These are phyloP conservation scores for Patella depressa DNA, from an alignment of 2,888 invertebrate genomes.

Conservation along the genomic window DNA sequence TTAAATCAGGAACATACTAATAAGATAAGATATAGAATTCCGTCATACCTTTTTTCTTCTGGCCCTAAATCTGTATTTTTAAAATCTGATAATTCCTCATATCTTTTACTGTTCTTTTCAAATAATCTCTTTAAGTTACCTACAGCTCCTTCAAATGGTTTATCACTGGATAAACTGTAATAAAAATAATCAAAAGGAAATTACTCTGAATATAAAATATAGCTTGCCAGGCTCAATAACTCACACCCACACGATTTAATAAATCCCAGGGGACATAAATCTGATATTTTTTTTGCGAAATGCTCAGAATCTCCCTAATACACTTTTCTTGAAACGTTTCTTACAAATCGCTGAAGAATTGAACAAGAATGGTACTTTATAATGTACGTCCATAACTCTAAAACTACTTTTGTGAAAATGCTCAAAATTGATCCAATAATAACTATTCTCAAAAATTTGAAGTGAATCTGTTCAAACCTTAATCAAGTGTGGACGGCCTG, in stretches of 20 bases:
- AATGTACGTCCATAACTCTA: no score
- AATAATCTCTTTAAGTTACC: conserved; percentile 84
- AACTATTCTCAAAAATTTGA: no score
- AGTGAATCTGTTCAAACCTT: no score
- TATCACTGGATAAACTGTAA: conserved; percentile 77
- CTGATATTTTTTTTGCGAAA: neutral
- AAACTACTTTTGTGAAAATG: no score
- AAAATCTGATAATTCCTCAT: conserved; percentile 50
- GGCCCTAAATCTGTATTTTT: conserved; percentile 52
- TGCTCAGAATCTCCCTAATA: neutral
- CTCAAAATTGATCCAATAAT: no score
- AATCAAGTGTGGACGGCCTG: no score
- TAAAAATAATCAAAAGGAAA: neutral
- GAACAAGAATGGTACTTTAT: no score
- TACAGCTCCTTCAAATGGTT: conserved; percentile 90
- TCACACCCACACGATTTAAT: neutral
- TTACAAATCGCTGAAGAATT: no score
- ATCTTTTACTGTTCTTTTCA: conserved; percentile 72
- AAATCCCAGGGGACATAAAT: neutral
- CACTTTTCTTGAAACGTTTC: neutral
- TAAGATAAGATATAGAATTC: no score
- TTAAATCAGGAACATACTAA: no score
- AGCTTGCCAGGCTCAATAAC: neutral
- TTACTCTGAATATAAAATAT: neutral
- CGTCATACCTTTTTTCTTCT: conserved; percentile 61